Evolutionary conservation across 2,888 invertebrate species (phyloP).

Genomic region (Mimas tiliae): DNA sequence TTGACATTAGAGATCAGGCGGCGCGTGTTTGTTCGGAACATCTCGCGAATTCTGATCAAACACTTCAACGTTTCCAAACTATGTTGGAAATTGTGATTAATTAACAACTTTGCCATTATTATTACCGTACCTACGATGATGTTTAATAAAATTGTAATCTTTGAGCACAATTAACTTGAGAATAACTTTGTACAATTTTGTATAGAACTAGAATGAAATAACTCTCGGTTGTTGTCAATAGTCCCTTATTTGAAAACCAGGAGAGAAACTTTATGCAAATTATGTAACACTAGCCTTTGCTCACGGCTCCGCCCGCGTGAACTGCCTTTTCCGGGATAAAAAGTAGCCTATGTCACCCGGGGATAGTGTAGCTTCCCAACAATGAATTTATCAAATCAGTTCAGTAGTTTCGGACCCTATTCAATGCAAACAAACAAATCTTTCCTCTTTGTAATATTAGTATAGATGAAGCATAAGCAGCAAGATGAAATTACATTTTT

Average conservation of each 20-base stretch:
- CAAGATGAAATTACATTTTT: too few relatives aligned
- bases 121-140: neutral
- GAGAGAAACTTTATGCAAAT: too few relatives aligned
- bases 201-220: neutral
- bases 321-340: too few relatives aligned
- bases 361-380: too few relatives aligned
- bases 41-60: constrained; percentile 20
- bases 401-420: too few relatives aligned
- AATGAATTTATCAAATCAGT: too few relatives aligned
- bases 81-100: neutral
- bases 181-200: neutral
- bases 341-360: too few relatives aligned
- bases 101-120: neutral
- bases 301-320: too few relatives aligned
- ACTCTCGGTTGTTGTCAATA: neutral
- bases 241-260: neutral
- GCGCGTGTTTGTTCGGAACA: constrained; percentile 12
- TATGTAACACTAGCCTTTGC: too few relatives aligned
- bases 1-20: constrained; percentile 18
- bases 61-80: constrained; percentile 6
- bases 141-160: neutral
- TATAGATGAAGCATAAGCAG: too few relatives aligned
- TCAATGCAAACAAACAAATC: too few relatives aligned
- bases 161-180: neutral
- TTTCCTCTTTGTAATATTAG: too few relatives aligned